Base-by-base conservation (phyloP, 1,140 invertebrate genomes). In the Pygmarrhopalites habei region DNA sequence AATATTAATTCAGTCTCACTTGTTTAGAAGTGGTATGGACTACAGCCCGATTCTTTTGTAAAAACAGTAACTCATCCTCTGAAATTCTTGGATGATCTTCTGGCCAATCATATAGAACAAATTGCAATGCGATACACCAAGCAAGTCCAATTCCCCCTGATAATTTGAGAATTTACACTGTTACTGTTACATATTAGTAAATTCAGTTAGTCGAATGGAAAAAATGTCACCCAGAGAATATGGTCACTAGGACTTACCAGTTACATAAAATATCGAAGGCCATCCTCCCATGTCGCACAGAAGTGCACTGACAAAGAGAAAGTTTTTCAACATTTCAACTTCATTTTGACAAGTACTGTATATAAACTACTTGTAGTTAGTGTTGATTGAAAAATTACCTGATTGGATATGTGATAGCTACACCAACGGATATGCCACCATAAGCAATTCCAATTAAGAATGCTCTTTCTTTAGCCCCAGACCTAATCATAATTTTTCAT, bases 1-100 rank as follows among this genome's bases (percentile, higher is more conserved):
- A n/a, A n/a, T n/a, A n/a, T 2, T 58, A 14, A 44, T 23, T 28
- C 25, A 19, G n/a, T 55, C 28, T 55, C 3, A 62, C 32, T 15
- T 35, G 56, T 29, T 43, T 57, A 5, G 51, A 21, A 30, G 25
- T 58, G 47, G 4, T 43, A 26, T n/a, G 60, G 51, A 29, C 44
- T 3, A 65, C 52, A 41, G 62, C 30, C 19, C 62, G 30, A 29
- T 43, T 62, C 26, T 65, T 64, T 30, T 58, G 44, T 12, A 83
- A 78, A 68, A 78, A 80, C 10, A 73, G 60, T 14, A 74, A 71
- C 71, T 83, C 82, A 23, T 74, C 71, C 23, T 71, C 68, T 3
- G 75, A 75, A 53, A 83, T 83, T 25, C 77, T 62, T 30, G 77
- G 77, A 74, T 82, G 80, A 41, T 74, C 58, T 28, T 72, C 71